A percentile compares a stretch with the other conserved stretches of the same genome.
Evolutionary conservation across 2,888 invertebrate species (phyloP).

Genomic region (Stratiomys singularior): DNA sequence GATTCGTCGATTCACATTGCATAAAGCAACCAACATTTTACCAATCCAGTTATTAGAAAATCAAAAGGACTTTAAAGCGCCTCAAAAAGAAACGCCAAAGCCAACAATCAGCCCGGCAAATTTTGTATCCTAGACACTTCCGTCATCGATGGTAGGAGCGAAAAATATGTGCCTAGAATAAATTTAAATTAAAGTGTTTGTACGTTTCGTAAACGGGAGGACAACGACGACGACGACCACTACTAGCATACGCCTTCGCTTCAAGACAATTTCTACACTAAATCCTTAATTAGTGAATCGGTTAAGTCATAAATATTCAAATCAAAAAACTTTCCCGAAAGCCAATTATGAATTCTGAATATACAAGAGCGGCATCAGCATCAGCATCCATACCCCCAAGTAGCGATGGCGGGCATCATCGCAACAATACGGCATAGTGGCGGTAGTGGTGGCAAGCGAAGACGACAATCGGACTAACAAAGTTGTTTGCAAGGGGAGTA

Average conservation of each 20-base stretch:
- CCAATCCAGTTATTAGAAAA: too few species aligned
- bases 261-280: slow-evolving; percentile 45
- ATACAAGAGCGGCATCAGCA: slow-evolving; percentile 45
- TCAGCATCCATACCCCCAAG: too few species aligned
- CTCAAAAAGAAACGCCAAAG: too few species aligned
- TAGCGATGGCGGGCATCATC: slow-evolving; percentile 30
- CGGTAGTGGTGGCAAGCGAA: background rate
- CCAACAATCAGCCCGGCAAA: too few species aligned
- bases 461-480: slow-evolving; percentile 3
- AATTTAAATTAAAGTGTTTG: slow-evolving; percentile 50
- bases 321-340: slow-evolving; percentile 53
- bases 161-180: slow-evolving; percentile 50
- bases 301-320: slow-evolving; percentile 55
- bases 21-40: too few species aligned
- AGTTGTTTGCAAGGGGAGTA: slow-evolving; percentile 27
- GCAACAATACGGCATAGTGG: slow-evolving; percentile 19
- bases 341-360: slow-evolving; percentile 55
- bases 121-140: too few species aligned
- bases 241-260: slow-evolving; percentile 8
- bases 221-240: background rate
- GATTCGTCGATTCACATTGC: too few species aligned
- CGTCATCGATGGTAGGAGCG: background rate
- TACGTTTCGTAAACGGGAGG: background rate
- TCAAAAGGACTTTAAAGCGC: too few species aligned
- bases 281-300: slow-evolving; percentile 55